Evolutionary conservation across 2,888 invertebrate genomes (phyloP), one percentile per base, ranked within the genome.

Genomic region (Epicampocera succincta): DNA sequence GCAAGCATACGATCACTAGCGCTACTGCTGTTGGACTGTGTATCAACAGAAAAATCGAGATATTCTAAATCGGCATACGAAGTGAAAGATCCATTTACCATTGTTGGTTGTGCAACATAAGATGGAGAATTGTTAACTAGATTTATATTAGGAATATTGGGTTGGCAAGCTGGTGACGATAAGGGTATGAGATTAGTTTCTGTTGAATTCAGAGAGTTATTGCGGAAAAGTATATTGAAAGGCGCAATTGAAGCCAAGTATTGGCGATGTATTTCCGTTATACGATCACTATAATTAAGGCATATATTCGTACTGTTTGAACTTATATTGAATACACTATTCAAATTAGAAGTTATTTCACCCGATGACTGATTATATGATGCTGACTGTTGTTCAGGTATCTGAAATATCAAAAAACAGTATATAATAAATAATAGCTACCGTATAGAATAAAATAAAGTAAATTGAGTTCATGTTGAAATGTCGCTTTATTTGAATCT

Each of bases 221-320:
- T 87, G 25, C 86, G 87, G 66, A 91, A 91, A 11, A 91, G 86
- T 56, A 87, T 90, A 79, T 90, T 90, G 61, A 91, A 90, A 12
- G 91, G 91, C 44, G 89, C 87, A 21, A 90, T 88, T 2, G 89
- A 88, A 13, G 90, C 88, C 19, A 91, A 85, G 84, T 91, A 91
- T 84, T 91, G 91, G 3, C 90, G 87, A 84, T 91, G 90, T 40
- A 91, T 85, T 72, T 91, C 90, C 1, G 90, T 91, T 29, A 91
- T 90, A 66, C 87, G 89, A 86, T 91, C 90, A 21, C 89, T 88
- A 68, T 89, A 90, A 84, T 90, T 90, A 38, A 90, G 87, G 12
- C 88, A 81, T 44, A 85, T 19, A 13, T 83, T 74, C 1, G 83
- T 48, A 42, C 66, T 76, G 6, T 83, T 74, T 1, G 83, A 52